Conservation (phyloP, 1,140 invertebrate species). For the Penaeus japonicus region DNA sequence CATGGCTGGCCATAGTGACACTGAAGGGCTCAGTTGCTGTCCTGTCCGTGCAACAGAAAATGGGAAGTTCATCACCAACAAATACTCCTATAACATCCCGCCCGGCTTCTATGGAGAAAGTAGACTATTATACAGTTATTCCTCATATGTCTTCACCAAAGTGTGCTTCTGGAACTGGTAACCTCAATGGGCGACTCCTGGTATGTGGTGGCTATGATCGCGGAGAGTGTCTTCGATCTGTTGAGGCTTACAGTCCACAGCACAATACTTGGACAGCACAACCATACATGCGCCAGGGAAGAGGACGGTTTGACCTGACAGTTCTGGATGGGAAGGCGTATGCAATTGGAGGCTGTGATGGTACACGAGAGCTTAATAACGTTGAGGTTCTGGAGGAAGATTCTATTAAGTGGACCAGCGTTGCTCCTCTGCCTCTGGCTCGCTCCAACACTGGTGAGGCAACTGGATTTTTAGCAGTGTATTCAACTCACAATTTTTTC, state of each 20-base stretch:
- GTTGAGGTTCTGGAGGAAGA: constrained; percentile 71
- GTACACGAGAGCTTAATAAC: constrained; percentile 75
- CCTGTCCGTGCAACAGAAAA: constrained; percentile 72
- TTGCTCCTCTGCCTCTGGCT: constrained; percentile 72
- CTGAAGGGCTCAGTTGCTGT: constrained; percentile 72
- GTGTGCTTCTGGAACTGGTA: constrained; percentile 78
- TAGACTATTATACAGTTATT: constrained; percentile 71
- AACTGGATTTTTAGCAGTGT: constrained; percentile 4
- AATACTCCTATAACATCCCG: constrained; percentile 57
- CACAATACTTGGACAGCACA: constrained; percentile 75
- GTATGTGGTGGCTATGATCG: constrained; percentile 88
- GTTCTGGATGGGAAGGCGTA: constrained; percentile 75
- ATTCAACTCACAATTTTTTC: constrained; percentile 42
- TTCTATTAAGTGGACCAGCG: constrained; percentile 70
- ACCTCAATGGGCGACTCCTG: constrained; percentile 74
- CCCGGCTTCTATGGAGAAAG: constrained; percentile 62
- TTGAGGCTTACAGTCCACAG: constrained; percentile 77
- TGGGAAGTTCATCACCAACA: constrained; percentile 65
- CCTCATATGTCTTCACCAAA: constrained; percentile 75
- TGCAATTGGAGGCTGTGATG: constrained; percentile 82
- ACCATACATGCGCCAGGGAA: constrained; percentile 74
- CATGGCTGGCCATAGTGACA: constrained; percentile 74
- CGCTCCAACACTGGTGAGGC: constrained; percentile 72
- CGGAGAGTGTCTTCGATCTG: constrained; percentile 79
- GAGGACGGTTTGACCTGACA: constrained; percentile 79